Conservation (phyloP, 2,888 invertebrate genomes). For the Thumatha senex region DNA sequence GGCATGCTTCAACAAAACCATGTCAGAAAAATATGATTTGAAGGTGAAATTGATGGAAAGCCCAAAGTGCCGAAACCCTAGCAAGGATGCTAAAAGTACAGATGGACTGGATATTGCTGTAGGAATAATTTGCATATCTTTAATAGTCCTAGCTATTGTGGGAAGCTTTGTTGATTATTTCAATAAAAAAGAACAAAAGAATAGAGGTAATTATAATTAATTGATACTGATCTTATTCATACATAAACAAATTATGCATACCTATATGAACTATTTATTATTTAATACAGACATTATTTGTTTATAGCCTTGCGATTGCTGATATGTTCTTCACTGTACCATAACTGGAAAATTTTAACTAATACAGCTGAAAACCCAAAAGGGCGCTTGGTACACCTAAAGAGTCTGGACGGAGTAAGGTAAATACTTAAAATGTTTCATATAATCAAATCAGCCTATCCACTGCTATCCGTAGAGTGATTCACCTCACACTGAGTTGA, state of each 20-base stretch:
- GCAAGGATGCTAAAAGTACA: constrained; percentile 1
- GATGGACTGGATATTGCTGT: constrained; percentile 13
- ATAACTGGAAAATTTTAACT: constrained; percentile 41
- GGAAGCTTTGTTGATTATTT: constrained; percentile 13
- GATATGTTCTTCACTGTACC: constrained; percentile 43
- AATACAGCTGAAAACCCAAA: constrained; percentile 7
- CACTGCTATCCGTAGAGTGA: too few relatives aligned
- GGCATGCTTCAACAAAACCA: constrained; percentile 30
- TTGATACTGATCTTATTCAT: background rate
- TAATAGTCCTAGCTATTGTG: constrained; percentile 14
- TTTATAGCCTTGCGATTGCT: constrained; percentile 23
- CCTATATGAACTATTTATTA: too few relatives aligned
- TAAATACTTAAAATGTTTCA: constrained; percentile 10
- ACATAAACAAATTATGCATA: too few relatives aligned
- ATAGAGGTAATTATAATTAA: background rate
- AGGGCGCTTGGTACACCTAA: constrained; percentile 25
- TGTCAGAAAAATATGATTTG: constrained; percentile 18
- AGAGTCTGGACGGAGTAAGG: constrained; percentile 40
- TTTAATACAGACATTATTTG: too few relatives aligned
- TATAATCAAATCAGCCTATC: too few relatives aligned
- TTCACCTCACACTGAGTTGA: too few relatives aligned
- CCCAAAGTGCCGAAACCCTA: constrained; percentile 11
- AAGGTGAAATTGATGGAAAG: constrained; percentile 17
- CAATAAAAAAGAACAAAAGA: background rate
- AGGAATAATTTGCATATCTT: constrained; percentile 1